Evolutionary conservation across 2,797 vertebrate species (phyloP).

Genomic region (Emydoidea blandingii): DNA sequence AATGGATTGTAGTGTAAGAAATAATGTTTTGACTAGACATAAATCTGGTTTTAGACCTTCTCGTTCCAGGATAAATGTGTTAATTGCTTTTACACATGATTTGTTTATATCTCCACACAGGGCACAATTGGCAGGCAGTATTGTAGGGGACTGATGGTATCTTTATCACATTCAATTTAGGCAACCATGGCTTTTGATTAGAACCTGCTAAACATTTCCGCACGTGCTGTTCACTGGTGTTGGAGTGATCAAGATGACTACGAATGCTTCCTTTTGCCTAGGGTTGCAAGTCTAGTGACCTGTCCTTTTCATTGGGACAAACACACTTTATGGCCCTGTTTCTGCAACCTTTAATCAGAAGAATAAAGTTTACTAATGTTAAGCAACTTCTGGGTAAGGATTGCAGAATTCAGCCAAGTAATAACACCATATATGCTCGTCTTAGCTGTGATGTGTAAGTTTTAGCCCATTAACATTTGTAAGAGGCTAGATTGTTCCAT

Average conservation of each 20-base stretch:
- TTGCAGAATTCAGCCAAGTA: not conserved
- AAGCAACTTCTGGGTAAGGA: not conserved
- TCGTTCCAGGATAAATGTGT: slow-evolving; percentile 45
- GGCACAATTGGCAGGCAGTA: not conserved
- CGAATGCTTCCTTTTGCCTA: not conserved
- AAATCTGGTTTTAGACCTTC: slow-evolving; percentile 61
- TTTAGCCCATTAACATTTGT: not conserved
- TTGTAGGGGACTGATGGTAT: not conserved
- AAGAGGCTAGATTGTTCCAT: not conserved
- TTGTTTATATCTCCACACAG: slow-evolving; percentile 47
- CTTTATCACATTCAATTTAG: slow-evolving; percentile 6
- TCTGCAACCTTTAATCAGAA: not conserved
- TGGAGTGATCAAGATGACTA: not conserved
- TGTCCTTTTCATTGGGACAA: not conserved
- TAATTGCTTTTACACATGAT: slow-evolving; percentile 54
- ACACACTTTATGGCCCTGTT: not conserved
- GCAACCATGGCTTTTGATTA: not conserved
- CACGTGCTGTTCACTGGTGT: not conserved
- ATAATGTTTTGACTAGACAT: slow-evolving; percentile 52
- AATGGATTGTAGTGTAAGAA: slow-evolving; percentile 72
- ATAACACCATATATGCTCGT: not conserved
- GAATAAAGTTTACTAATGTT: not conserved
- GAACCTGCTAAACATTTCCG: not conserved
- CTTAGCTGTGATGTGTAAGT: not conserved
- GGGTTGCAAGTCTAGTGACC: not conserved